Base-by-base conservation (phyloP, 2,888 invertebrate genomes). In the Rhaphigaster nebulosa region DNA sequence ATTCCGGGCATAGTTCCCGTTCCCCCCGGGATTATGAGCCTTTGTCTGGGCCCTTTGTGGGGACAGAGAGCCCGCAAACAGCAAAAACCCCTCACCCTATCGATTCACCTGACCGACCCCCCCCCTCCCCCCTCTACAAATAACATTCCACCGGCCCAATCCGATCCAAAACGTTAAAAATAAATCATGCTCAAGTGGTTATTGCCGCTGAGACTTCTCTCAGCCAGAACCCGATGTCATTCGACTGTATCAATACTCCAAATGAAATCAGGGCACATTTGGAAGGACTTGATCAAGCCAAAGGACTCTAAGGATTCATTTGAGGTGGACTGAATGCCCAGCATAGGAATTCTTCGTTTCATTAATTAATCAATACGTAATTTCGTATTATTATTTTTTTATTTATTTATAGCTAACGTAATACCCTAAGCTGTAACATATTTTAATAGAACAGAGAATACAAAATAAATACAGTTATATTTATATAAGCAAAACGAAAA, bases 1-100 rank as follows among this genome's bases (percentile, higher is more conserved):
- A 89, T 89, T 89, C 89, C 89, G 89, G 89, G 89, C 89, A 89
- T 89, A 89, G 89, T 89, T 89, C 70, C 15, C 65, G 34, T 29
- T 15, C 54, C 76, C 89, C 65, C 89, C 54, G 70, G 88, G 89
- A 89, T 89, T 89, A 89, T 89, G 89, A 89, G 89, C 89, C 89
- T 89, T 89, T 89, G 89, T 76, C 89, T 89, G 89, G 70, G 65
- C 45, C 89, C 89, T 89, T 89, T 89, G 89, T 89, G 89, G 89
- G 89, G 89, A 89, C 89, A 89, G 89, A 18, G 70, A 65, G 41
- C 76, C 89, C 89, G 89, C 89, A 89, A 89, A 89, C 89, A 89
- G 89, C 89, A 89, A 89, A 89, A 89, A 89, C 89, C 89, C 88
- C 89, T 41, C 89, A 45, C 89, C 45, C 84, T 89, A 89, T 89